These are phyloP conservation scores for Mustela lutreola DNA, from an alignment of 2,113 vertebrate genomes.

Conservation along the genomic window DNA sequence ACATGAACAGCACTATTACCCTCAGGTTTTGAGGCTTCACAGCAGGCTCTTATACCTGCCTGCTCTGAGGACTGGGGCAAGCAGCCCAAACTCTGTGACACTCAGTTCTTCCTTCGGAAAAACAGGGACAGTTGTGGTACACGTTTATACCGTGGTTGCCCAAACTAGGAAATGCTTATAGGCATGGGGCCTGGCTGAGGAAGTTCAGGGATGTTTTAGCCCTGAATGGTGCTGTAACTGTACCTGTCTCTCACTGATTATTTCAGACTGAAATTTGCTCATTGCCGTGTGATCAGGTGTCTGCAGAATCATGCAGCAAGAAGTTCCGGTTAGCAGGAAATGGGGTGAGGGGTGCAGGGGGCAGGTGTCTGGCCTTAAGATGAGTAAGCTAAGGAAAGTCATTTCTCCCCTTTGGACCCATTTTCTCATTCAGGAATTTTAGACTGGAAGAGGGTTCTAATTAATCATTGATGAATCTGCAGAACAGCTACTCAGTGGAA, in stretches of 20 bases:
- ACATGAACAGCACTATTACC: not conserved
- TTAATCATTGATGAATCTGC: not conserved
- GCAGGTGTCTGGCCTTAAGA: too few species aligned
- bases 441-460: not conserved
- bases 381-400: not conserved
- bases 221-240: not conserved
- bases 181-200: not conserved
- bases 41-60: not conserved
- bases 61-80: not conserved
- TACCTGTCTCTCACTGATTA: not conserved
- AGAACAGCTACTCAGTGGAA: not conserved
- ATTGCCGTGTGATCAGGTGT: not conserved
- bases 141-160: not conserved
- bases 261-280: constrained; percentile 14
- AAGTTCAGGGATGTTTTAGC: not conserved
- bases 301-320: not conserved
- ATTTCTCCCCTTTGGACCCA: not conserved
- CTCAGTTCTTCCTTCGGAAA: not conserved
- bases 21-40: not conserved
- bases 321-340: not conserved
- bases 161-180: not conserved
- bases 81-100: not conserved
- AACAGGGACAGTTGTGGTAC: not conserved
- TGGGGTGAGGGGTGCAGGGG: accelerated
- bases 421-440: not conserved